phyloP scores from a whole-genome alignment of 2,888 invertebrate genomes.

The Odontomyia ornata region DNA sequence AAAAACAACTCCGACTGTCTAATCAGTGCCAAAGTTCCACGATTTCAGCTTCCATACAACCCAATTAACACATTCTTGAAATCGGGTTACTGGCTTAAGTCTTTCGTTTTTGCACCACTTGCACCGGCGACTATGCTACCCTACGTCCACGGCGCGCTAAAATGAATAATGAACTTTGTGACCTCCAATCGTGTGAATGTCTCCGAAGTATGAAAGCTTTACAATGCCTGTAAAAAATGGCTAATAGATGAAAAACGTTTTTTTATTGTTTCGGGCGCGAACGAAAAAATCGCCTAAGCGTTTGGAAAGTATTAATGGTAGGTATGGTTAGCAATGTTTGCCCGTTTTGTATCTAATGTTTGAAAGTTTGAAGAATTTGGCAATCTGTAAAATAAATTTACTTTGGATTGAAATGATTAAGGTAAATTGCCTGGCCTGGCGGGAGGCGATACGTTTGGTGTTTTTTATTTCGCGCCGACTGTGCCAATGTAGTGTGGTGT shows the following conservation, averaged over 20 bases:
- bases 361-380: conserved; percentile 1
- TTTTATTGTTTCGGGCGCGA: background rate
- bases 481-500: conserved; percentile 2
- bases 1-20: no score
- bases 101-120: no score
- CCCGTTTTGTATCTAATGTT: background rate
- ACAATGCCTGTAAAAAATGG: conserved; percentile 1
- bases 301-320: background rate
- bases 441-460: background rate
- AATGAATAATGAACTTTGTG: conserved; percentile 31
- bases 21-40: no score
- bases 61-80: background rate
- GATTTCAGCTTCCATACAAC: no score
- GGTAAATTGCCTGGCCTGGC: background rate
- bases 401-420: conserved; percentile 13
- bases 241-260: background rate
- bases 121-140: background rate
- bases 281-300: background rate
- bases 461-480: background rate
- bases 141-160: conserved; percentile 1
- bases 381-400: conserved; percentile 4
- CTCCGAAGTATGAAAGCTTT: conserved; percentile 25
- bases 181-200: conserved; percentile 41
- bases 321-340: no score
- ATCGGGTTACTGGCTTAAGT: background rate